phyloP scores from a whole-genome alignment of 2,797 vertebrate genomes.

The Siniperca undulata region DNA sequence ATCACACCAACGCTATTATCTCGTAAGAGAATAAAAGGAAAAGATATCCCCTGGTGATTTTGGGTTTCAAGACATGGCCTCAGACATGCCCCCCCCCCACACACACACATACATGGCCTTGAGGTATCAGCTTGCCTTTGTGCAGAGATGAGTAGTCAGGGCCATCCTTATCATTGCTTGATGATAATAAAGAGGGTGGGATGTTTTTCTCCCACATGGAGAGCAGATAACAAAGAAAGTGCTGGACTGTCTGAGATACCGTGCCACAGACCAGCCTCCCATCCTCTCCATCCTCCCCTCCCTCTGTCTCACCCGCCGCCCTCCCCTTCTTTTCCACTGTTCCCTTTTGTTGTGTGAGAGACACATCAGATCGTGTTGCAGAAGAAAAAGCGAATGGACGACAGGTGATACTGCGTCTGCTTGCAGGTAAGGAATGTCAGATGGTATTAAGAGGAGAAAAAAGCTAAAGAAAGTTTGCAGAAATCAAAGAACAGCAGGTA shows the following conservation, averaged over 20 bases:
- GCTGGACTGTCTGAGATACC: conserved; percentile 73
- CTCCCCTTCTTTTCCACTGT: conserved; percentile 28
- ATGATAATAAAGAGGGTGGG: conserved; percentile 80
- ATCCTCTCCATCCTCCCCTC: conserved; percentile 36
- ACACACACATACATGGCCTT: conserved; percentile 36
- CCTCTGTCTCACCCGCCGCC: conserved; percentile 20
- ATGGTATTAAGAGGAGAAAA: conserved; percentile 56
- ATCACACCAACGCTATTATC: conserved; percentile 41
- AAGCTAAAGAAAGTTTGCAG: neutral
- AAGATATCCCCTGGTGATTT: conserved; percentile 52
- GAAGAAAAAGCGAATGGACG: conserved; percentile 63
- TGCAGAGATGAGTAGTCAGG: conserved; percentile 67
- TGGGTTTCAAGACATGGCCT: conserved; percentile 38
- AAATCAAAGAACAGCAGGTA: conserved; percentile 39
- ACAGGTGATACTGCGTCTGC: conserved; percentile 65
- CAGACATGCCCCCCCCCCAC: conserved; percentile 4
- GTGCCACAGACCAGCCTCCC: conserved; percentile 46
- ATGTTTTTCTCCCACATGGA: conserved; percentile 68
- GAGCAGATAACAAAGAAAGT: conserved; percentile 74
- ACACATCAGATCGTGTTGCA: conserved; percentile 80
- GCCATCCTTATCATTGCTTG: conserved; percentile 74
- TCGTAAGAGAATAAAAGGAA: conserved; percentile 33
- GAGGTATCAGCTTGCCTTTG: conserved; percentile 75
- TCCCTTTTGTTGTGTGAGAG: conserved; percentile 79
- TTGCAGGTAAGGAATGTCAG: conserved; percentile 72